phyloP scores from a whole-genome alignment of 2,113 vertebrate species.

The Euleptes europaea region DNA sequence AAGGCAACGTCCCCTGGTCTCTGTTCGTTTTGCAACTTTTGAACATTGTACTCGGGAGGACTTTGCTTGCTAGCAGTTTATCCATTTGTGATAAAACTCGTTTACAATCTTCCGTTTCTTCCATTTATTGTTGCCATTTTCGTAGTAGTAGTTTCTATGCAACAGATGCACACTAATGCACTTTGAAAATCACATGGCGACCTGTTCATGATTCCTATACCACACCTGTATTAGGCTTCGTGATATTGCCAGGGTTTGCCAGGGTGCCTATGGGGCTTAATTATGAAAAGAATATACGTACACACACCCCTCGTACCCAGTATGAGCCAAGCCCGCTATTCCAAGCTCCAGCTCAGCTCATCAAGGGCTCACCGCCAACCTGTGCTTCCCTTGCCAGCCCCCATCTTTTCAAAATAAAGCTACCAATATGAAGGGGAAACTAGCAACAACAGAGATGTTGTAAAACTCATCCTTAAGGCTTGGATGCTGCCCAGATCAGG shows the following conservation, averaged over 20 bases:
- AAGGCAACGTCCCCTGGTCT: conserved; percentile 17
- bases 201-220: not conserved
- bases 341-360: too few species aligned
- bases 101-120: not conserved
- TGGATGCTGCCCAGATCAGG: too few species aligned
- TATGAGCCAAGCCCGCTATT: too few species aligned
- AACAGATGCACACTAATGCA: not conserved
- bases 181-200: not conserved
- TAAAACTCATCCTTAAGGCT: too few species aligned
- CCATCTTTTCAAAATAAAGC: too few species aligned
- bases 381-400: too few species aligned
- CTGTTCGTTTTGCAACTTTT: conserved; percentile 25
- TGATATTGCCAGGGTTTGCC: not conserved
- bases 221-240: not conserved
- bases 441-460: too few species aligned
- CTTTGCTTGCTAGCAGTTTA: not conserved
- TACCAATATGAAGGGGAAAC: not conserved
- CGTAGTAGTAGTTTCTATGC: not conserved
- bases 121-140: not conserved
- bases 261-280: not conserved
- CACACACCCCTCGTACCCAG: too few species aligned
- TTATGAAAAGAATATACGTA: too few species aligned
- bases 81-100: not conserved
- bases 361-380: too few species aligned
- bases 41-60: not conserved